phyloP scores from a whole-genome alignment of 2,113 vertebrate species.

The Prinia subflava region DNA sequence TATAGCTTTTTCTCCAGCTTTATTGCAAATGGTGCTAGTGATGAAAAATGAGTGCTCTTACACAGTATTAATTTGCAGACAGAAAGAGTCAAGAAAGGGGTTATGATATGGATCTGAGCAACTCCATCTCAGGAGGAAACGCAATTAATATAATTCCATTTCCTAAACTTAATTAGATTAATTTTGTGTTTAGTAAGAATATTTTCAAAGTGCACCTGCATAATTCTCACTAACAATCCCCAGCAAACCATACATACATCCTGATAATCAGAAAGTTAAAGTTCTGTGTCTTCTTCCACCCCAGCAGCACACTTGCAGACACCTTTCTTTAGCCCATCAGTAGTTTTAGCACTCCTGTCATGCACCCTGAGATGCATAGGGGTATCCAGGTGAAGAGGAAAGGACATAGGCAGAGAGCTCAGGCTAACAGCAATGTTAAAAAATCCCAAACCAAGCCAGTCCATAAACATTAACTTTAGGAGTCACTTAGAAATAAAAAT shows the following conservation, averaged over 20 bases:
- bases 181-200: background rate
- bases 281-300: background rate
- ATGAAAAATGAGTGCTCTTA: background rate
- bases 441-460: background rate
- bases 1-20: background rate
- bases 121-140: background rate
- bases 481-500: background rate
- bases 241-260: background rate
- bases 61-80: background rate
- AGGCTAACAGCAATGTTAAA: background rate
- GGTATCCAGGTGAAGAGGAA: background rate
- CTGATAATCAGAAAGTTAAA: background rate
- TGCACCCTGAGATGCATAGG: accelerated
- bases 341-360: background rate
- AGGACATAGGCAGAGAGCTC: background rate
- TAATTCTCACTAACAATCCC: background rate
- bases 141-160: background rate
- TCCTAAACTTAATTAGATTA: background rate
- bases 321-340: background rate
- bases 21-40: background rate
- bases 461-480: background rate
- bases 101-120: background rate
- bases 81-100: background rate
- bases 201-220: background rate
- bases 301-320: background rate